Conservation (phyloP, 2,888 invertebrate species). For the Xiphydria camelus region DNA sequence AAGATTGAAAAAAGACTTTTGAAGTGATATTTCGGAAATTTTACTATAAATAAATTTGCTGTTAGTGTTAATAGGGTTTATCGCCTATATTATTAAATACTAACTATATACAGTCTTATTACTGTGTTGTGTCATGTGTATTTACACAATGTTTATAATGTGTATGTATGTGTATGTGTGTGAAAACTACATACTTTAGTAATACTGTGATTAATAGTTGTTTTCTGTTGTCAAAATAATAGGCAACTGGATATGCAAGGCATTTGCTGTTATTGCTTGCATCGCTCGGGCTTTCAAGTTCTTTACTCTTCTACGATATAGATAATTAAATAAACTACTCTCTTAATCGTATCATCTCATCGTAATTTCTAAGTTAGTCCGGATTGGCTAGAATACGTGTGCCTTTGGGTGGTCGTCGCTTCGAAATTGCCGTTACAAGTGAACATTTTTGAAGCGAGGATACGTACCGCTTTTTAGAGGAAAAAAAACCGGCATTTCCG, state of each 20-base stretch:
- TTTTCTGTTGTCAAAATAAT: conserved; percentile 34
- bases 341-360: no score
- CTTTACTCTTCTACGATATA: neutral
- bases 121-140: conserved; percentile 11
- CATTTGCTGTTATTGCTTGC: conserved; percentile 39
- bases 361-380: no score
- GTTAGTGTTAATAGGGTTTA: conserved; percentile 45
- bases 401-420: no score
- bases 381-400: no score
- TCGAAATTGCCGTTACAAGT: no score
- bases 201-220: conserved; percentile 56
- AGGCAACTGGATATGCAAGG: conserved; percentile 34
- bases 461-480: no score
- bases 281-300: conserved; percentile 11
- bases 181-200: conserved; percentile 49
- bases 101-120: conserved; percentile 53
- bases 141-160: conserved; percentile 7
- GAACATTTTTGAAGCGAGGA: no score
- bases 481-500: conserved; percentile 19
- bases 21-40: conserved; percentile 44
- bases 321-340: conserved; percentile 5
- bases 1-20: no score
- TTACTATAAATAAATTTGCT: conserved; percentile 55
- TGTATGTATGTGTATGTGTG: conserved; percentile 21
- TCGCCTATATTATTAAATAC: conserved; percentile 43